Evolutionary conservation across 1,140 invertebrate species (phyloP).

Genomic region (Lanistes nyassanus): DNA sequence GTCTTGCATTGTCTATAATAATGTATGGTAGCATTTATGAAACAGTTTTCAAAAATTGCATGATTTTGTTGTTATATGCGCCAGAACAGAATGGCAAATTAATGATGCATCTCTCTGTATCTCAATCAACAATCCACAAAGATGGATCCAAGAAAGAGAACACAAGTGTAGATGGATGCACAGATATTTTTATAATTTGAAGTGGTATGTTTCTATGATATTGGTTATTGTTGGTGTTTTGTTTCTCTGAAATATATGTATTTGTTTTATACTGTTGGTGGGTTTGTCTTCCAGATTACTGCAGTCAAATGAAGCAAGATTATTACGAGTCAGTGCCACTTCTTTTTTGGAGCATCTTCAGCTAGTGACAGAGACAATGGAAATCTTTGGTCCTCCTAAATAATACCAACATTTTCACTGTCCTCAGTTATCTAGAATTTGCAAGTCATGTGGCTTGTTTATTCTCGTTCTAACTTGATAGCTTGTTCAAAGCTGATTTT

Average conservation of each 20-base stretch:
- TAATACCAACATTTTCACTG: background rate
- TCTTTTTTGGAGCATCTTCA: constrained; percentile 79
- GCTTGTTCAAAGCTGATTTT: background rate
- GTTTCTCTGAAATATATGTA: background rate
- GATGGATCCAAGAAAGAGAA: background rate
- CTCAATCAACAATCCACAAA: background rate
- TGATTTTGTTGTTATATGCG: background rate
- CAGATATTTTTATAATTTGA: background rate
- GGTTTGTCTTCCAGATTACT: constrained; percentile 68
- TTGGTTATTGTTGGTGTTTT: background rate
- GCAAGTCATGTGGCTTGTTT: background rate
- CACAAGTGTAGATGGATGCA: background rate
- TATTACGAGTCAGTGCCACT: constrained; percentile 77
- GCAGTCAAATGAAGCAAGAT: constrained; percentile 72
- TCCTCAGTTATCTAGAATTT: no score
- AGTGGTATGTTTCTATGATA: background rate
- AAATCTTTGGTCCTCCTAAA: constrained; percentile 71
- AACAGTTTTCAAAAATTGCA: background rate
- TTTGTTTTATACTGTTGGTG: constrained; percentile 56
- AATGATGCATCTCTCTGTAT: background rate
- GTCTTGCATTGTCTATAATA: background rate
- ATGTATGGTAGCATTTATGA: background rate
- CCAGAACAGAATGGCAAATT: background rate
- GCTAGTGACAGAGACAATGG: constrained; percentile 77
- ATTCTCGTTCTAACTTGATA: background rate